phyloP scores from a whole-genome alignment of 35 echinoderm and acorn worm genomes.

The Nesometra sesokonis region DNA sequence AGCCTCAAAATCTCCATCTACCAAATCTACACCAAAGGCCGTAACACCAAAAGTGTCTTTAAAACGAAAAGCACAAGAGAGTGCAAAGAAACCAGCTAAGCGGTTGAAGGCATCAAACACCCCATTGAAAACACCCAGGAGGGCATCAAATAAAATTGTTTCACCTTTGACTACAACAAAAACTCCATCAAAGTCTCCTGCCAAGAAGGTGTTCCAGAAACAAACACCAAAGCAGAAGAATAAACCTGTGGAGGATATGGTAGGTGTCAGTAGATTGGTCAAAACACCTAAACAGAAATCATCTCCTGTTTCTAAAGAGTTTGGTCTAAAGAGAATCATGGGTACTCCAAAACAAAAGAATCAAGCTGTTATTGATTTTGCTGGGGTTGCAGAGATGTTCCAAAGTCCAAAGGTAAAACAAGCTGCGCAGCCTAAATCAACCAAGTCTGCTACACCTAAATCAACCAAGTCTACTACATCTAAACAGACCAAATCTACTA shows the following conservation, averaged over 20 bases:
- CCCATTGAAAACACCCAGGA: neutral
- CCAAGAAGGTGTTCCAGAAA: neutral
- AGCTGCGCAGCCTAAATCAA: neutral
- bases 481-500: neutral
- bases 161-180: neutral
- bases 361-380: slow-evolving; percentile 63
- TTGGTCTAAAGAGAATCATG: slow-evolving; percentile 49
- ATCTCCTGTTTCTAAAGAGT: neutral
- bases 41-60: slow-evolving; percentile 1
- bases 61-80: neutral
- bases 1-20: slow-evolving; percentile 5
- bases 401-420: slow-evolving; percentile 23
- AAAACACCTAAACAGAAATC: neutral
- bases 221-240: neutral
- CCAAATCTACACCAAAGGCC: slow-evolving; percentile 9
- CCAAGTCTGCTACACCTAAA: neutral
- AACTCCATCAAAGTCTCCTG: slow-evolving; percentile 17
- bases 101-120: neutral
- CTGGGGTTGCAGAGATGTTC: slow-evolving; percentile 81
- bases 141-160: neutral
- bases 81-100: neutral
- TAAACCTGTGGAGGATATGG: neutral
- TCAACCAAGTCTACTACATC: neutral
- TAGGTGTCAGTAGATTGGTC: neutral
- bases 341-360: slow-evolving; percentile 52